Conservation (phyloP, 1,140 invertebrate species). For the Wasmannia auropunctata region DNA sequence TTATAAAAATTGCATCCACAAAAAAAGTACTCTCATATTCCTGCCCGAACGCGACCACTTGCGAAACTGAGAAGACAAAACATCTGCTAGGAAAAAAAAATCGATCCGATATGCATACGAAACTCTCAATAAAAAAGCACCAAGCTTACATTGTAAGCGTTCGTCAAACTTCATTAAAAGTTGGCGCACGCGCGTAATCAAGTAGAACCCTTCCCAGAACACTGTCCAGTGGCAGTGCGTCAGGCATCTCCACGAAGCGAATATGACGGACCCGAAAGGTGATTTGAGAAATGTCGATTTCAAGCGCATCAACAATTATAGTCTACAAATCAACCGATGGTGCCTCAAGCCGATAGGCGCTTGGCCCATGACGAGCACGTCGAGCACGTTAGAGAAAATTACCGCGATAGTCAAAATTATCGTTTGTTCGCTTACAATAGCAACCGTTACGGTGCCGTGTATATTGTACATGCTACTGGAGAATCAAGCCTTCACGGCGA, state of each 20-base stretch:
- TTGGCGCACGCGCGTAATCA: not conserved
- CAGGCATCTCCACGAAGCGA: not conserved
- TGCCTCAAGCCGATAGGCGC: constrained; percentile 51
- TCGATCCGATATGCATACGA: not conserved
- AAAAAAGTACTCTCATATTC: not conserved
- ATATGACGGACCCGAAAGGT: not conserved
- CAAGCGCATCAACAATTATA: not conserved
- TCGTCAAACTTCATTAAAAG: not conserved
- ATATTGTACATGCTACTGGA: constrained; percentile 56
- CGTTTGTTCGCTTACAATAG: not conserved
- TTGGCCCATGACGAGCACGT: constrained; percentile 26
- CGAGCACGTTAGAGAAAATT: not conserved
- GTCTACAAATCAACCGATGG: constrained; percentile 42
- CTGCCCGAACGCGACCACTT: not conserved
- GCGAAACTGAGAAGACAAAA: not conserved
- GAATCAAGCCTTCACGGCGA: constrained; percentile 53
- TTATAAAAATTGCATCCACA: not conserved
- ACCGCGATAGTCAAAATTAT: not conserved
- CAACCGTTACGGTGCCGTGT: constrained; percentile 25
- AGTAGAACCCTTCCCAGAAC: not conserved
- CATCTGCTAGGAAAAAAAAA: not conserved
- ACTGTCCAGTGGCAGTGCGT: not conserved
- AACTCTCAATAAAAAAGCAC: not conserved
- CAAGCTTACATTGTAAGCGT: not conserved
- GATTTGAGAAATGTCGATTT: not conserved